Percentiles rank a stretch among this genome's conserved stretches.
Evolutionary conservation across 2,888 invertebrate species (phyloP).

Genomic region (Scaptodrosophila latifasciaeformis): DNA sequence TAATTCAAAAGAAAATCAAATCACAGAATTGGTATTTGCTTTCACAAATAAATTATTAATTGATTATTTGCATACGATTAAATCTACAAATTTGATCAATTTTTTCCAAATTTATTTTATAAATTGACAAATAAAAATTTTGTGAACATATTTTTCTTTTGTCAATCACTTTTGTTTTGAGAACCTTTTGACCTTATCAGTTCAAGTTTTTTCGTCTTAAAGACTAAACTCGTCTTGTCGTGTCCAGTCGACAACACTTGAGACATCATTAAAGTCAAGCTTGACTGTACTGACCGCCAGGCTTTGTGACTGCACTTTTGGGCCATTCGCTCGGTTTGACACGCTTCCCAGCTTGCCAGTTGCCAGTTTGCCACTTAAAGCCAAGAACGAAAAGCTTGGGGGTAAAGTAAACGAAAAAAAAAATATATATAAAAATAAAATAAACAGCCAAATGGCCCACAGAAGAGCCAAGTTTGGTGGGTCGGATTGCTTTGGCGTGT

Average conservation of each 20-base stretch:
- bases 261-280: slow-evolving; percentile 30
- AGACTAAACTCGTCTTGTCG: too few species aligned
- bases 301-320: slow-evolving; percentile 9
- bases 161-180: not conserved
- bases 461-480: slow-evolving; percentile 6
- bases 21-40: too few species aligned
- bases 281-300: slow-evolving; percentile 35
- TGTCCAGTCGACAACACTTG: too few species aligned
- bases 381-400: slow-evolving; percentile 11
- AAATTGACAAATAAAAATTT: not conserved
- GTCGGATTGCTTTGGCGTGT: slow-evolving; percentile 26
- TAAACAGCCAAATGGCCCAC: not conserved
- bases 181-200: not conserved
- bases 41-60: too few species aligned
- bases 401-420: not conserved
- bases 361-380: slow-evolving; percentile 38
- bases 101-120: too few species aligned
- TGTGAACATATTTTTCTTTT: not conserved
- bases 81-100: too few species aligned
- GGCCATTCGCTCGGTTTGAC: slow-evolving; percentile 19
- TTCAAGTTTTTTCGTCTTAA: not conserved
- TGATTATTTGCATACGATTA: too few species aligned
- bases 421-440: too few species aligned
- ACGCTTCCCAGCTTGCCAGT: slow-evolving; percentile 37
- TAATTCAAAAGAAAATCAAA: too few species aligned